Percentiles rank a stretch among this genome's conserved stretches.
Evolutionary conservation across 2,888 invertebrate species (phyloP).

Genomic region (Pammene fasciana): DNA sequence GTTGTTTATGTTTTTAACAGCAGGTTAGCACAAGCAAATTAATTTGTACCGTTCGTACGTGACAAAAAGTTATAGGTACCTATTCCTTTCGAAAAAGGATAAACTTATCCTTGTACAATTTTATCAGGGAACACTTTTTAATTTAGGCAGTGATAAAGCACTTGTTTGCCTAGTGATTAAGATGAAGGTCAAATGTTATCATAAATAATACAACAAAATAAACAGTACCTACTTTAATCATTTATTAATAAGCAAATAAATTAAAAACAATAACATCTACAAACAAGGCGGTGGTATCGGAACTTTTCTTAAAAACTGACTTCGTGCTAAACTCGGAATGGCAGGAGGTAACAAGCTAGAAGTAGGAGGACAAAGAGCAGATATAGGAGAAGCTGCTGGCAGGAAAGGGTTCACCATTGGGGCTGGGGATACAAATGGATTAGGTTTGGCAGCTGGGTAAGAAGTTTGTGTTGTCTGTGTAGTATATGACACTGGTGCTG

Average conservation of each 20-base stretch:
- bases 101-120: no score
- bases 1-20: no score
- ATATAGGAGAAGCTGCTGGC: conserved; percentile 59
- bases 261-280: conserved; percentile 42
- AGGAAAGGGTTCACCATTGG: conserved; percentile 53
- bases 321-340: conserved; percentile 52
- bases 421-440: conserved; percentile 33
- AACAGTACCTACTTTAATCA: neutral
- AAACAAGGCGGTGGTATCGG: conserved; percentile 63
- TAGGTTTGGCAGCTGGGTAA: neutral
- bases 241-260: conserved; percentile 28
- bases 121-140: no score
- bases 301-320: conserved; percentile 63
- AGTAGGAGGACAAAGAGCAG: conserved; percentile 52
- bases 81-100: no score
- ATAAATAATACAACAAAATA: neutral
- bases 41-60: no score
- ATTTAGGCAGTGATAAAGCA: no score
- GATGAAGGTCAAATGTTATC: no score
- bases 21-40: no score
- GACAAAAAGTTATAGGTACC: no score
- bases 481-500: conserved; percentile 1
- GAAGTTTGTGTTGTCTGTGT: conserved; percentile 19
- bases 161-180: no score
- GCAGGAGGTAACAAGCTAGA: conserved; percentile 55